Conservation (phyloP, 2,888 invertebrate species). For the Drosophila aldrichi region DNA sequence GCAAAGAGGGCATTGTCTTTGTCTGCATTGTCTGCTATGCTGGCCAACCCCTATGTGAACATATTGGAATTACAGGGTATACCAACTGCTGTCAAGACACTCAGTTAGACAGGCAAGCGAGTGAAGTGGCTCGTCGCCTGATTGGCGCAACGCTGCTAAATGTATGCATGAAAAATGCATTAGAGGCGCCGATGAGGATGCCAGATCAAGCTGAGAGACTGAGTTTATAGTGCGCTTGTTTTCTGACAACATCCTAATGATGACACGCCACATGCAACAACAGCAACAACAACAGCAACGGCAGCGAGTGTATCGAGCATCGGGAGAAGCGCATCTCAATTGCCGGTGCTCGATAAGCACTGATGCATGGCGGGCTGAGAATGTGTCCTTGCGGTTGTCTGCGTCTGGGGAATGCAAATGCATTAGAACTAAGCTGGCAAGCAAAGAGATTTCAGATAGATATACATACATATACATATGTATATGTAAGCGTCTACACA, state of each 20-base stretch:
- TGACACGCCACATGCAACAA: constrained; percentile 67
- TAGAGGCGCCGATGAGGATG: constrained; percentile 46
- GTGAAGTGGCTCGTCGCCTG: constrained; percentile 47
- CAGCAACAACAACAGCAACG: neutral
- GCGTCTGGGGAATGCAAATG: constrained; percentile 53
- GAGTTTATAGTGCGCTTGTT: constrained; percentile 63
- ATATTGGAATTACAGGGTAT: constrained; percentile 17
- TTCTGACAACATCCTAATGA: constrained; percentile 67
- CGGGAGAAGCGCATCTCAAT: constrained; percentile 36
- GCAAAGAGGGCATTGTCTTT: neutral
- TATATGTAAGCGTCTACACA: neutral
- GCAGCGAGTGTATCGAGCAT: constrained; percentile 8
- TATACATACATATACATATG: neutral
- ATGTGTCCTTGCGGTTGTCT: constrained; percentile 29
- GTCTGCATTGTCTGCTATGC: neutral
- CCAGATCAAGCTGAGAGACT: constrained; percentile 23
- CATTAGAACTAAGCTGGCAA: constrained; percentile 58
- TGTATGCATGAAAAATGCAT: constrained; percentile 77
- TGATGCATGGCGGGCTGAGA: constrained; percentile 16
- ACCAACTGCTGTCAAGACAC: constrained; percentile 7
- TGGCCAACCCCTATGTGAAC: neutral
- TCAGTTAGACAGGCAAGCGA: constrained; percentile 5
- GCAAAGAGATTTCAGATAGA: constrained; percentile 30
- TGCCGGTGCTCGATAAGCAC: constrained; percentile 39
- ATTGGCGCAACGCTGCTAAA: constrained; percentile 65